phyloP scores from a whole-genome alignment of 2,797 vertebrate species.

The Crypturellus tataupa region DNA sequence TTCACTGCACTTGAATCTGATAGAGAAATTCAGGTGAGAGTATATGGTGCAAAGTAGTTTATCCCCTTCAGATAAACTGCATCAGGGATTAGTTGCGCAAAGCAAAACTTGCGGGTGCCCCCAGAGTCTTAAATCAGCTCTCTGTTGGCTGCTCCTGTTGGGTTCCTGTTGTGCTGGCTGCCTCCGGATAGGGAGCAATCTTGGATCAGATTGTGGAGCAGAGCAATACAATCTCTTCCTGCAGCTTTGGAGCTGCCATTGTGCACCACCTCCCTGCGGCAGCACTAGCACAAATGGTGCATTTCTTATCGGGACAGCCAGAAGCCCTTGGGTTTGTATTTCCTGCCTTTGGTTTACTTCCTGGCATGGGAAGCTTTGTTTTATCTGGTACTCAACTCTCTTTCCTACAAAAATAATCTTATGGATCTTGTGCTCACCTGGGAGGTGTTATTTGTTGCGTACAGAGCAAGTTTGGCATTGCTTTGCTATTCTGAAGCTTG shows the following conservation, averaged over 20 bases:
- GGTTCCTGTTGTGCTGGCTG: background rate
- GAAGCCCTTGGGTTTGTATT: conserved; percentile 29
- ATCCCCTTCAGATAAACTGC: background rate
- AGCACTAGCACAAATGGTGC: conserved; percentile 40
- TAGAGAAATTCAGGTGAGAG: background rate
- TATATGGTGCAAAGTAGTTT: background rate
- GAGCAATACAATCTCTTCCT: conserved; percentile 49
- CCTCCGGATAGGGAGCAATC: background rate
- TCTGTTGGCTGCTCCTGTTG: background rate
- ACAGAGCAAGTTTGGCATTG: background rate
- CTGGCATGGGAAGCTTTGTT: background rate
- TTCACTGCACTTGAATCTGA: background rate
- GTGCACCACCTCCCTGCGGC: conserved; percentile 36
- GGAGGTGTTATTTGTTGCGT: conserved; percentile 35
- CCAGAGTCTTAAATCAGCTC: background rate
- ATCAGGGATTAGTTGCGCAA: accelerated
- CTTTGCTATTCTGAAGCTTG: conserved; percentile 12
- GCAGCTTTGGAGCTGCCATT: conserved; percentile 44
- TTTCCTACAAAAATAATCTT: background rate
- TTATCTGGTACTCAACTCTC: background rate
- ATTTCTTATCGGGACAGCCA: conserved; percentile 32
- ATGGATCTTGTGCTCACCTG: conserved; percentile 33
- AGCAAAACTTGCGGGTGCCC: background rate
- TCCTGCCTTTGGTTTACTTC: conserved; percentile 40
- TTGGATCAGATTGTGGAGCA: background rate